Evolutionary conservation across 2,113 vertebrate genomes (phyloP).

Genomic region (Phylloscopus whistleri): DNA sequence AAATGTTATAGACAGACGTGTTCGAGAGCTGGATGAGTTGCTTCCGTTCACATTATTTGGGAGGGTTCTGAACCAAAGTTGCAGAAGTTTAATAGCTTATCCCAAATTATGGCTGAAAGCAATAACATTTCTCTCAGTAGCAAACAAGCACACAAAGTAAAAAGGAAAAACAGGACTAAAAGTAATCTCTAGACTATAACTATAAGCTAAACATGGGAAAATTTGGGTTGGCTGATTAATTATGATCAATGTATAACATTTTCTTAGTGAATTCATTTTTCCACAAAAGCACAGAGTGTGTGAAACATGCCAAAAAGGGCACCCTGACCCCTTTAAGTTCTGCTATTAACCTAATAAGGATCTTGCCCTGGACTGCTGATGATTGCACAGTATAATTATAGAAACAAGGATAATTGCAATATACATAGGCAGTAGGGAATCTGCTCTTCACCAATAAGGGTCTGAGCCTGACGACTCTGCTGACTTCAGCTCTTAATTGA

Average conservation of each 20-base stretch:
- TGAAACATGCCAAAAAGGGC: conserved; percentile 69
- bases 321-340: conserved; percentile 71
- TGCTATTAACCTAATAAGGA: conserved; percentile 75
- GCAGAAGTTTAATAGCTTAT: not conserved
- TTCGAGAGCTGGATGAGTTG: not conserved
- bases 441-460: not conserved
- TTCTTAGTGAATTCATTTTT: conserved; percentile 69
- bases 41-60: not conserved
- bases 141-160: not conserved
- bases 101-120: not conserved
- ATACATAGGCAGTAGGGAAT: not conserved
- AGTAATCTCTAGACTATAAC: not conserved
- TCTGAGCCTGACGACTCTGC: not conserved
- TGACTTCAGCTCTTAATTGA: not conserved
- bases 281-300: conserved; percentile 3
- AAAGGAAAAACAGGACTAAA: not conserved
- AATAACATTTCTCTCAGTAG: not conserved
- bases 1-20: not conserved
- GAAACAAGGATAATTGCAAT: conserved; percentile 58
- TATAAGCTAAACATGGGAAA: conserved; percentile 26
- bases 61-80: not conserved
- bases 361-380: conserved; percentile 54
- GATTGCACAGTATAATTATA: conserved; percentile 72
- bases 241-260: conserved; percentile 2
- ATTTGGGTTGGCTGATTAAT: conserved; percentile 44